Percentiles rank a stretch among this genome's conserved stretches.
Conservation (phyloP, 2,888 invertebrate genomes). For the Kuschelorhynchus macadamiae region DNA sequence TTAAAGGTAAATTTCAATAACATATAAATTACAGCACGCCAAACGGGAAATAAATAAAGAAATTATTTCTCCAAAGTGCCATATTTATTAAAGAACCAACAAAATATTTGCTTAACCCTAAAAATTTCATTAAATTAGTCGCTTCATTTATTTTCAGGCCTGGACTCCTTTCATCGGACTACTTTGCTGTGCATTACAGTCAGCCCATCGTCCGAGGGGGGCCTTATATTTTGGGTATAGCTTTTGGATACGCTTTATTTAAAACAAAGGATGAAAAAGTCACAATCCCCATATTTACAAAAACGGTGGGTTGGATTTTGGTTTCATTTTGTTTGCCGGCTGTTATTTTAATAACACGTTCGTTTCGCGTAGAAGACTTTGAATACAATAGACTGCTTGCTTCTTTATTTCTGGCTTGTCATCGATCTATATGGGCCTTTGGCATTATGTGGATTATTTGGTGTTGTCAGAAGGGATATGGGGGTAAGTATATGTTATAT, state of each 20-base stretch:
- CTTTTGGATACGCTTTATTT: constrained; percentile 60
- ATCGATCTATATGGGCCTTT: constrained; percentile 69
- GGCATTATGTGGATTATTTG: constrained; percentile 71
- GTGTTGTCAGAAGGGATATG: constrained; percentile 70
- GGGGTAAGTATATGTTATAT: too few relatives aligned
- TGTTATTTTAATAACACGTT: constrained; percentile 59
- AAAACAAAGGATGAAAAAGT: constrained; percentile 59
- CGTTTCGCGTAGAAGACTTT: constrained; percentile 61
- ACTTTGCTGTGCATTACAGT: constrained; percentile 62
- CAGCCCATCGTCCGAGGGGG: constrained; percentile 63
- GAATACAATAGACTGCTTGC: constrained; percentile 63
- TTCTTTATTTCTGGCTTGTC: constrained; percentile 67
- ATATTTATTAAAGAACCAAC: too few relatives aligned
- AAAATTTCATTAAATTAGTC: too few relatives aligned
- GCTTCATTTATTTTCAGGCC: constrained; percentile 55
- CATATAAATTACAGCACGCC: too few relatives aligned
- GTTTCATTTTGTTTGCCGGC: constrained; percentile 54
- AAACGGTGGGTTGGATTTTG: constrained; percentile 56
- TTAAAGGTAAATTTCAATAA: too few relatives aligned
- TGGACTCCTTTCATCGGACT: constrained; percentile 54
- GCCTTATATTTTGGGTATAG: constrained; percentile 65
- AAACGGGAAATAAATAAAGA: too few relatives aligned
- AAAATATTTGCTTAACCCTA: too few relatives aligned
- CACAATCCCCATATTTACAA: constrained; percentile 53
- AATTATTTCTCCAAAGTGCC: too few relatives aligned